phyloP scores from a whole-genome alignment of 2,113 vertebrate species.

The Sitta europaea region DNA sequence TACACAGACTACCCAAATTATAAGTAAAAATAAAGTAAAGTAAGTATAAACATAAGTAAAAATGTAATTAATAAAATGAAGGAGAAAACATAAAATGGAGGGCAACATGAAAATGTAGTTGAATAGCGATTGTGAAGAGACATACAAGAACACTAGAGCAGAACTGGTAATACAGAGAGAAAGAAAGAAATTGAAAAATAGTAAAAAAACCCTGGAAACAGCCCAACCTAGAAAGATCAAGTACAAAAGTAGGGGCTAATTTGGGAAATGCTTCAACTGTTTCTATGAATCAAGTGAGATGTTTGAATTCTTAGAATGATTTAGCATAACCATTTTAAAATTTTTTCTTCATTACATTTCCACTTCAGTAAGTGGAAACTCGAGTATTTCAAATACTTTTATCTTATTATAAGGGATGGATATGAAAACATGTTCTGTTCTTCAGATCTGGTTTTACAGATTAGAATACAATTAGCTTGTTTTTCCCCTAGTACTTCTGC shows the following conservation, averaged over 20 bases:
- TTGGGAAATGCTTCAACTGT: not conserved
- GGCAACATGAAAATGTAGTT: not conserved
- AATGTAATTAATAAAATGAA: not conserved
- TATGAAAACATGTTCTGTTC: not conserved
- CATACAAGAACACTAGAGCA: fast-evolving
- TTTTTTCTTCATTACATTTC: not conserved
- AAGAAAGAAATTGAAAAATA: not conserved
- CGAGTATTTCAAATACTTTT: not conserved
- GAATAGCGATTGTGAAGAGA: not conserved
- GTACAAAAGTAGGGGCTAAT: not conserved
- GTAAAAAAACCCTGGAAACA: not conserved
- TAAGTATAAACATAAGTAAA: too few species aligned
- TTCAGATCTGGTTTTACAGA: not conserved
- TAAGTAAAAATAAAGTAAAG: not conserved
- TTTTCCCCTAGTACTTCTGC: not conserved
- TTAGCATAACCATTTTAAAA: not conserved
- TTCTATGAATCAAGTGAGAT: not conserved
- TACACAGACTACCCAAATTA: not conserved
- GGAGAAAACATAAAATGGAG: not conserved
- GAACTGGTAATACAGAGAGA: not conserved
- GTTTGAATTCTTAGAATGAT: not conserved
- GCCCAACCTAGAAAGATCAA: not conserved
- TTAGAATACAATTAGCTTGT: not conserved
- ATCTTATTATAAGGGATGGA: not conserved
- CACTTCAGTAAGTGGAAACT: not conserved